Evolutionary conservation across 2,113 vertebrate species (phyloP).

Genomic region (Cyrtonyx montezumae): DNA sequence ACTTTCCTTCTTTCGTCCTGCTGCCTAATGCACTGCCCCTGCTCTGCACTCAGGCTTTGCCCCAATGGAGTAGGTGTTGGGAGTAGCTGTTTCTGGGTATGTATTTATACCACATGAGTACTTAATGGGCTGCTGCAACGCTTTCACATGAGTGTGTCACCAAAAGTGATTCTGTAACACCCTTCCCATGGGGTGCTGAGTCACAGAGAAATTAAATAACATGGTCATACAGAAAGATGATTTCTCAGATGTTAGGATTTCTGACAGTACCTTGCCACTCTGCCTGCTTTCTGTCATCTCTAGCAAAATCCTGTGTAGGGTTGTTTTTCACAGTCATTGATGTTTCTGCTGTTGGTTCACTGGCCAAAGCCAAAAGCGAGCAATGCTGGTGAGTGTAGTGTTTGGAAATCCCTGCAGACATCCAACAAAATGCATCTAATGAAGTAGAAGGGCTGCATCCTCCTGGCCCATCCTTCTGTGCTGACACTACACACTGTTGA

Average conservation of each 20-base stretch:
- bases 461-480: background rate
- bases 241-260: background rate
- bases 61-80: background rate
- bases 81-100: background rate
- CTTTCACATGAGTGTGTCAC: background rate
- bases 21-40: background rate
- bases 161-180: background rate
- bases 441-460: background rate
- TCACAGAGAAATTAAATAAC: background rate
- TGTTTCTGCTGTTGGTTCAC: background rate
- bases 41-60: background rate
- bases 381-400: background rate
- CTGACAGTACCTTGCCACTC: background rate
- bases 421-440: background rate
- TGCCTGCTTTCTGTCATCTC: background rate
- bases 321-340: background rate
- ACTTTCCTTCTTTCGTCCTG: background rate
- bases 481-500: background rate
- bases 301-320: background rate
- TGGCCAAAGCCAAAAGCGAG: background rate
- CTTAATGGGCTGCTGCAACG: rapidly evolving
- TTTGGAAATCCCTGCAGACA: background rate
- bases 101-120: background rate
- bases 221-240: background rate
- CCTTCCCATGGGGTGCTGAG: background rate